Conservation (phyloP, 2,797 vertebrate genomes). For the Petrocephalus sullivani region DNA sequence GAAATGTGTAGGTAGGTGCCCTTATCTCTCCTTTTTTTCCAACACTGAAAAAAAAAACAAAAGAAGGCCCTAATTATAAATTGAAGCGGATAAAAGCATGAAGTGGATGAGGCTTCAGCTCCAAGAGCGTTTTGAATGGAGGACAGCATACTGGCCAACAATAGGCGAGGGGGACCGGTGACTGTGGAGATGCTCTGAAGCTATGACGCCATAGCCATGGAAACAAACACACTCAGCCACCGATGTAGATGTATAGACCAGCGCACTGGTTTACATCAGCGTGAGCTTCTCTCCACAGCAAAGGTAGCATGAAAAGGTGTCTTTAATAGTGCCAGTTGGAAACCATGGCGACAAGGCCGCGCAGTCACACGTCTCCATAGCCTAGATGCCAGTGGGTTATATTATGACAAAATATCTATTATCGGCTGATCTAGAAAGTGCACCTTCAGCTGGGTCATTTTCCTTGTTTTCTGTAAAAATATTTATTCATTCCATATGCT, state of each 20-base stretch:
- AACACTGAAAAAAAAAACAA: background rate
- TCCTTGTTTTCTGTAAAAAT: background rate
- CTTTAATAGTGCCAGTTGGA: background rate
- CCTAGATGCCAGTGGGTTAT: background rate
- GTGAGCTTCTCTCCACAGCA: background rate
- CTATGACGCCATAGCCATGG: conserved; percentile 28
- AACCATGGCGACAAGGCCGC: background rate
- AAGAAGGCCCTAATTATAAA: background rate
- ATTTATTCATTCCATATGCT: background rate
- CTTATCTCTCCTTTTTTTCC: background rate
- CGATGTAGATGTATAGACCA: background rate
- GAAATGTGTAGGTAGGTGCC: background rate
- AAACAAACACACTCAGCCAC: conserved; percentile 21
- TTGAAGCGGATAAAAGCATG: background rate
- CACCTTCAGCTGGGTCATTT: background rate
- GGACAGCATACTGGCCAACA: conserved; percentile 24
- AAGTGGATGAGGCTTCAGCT: background rate
- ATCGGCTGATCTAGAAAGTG: background rate
- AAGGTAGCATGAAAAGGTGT: conserved; percentile 3
- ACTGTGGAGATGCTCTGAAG: conserved; percentile 22
- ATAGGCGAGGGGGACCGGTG: conserved; percentile 12
- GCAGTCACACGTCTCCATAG: background rate
- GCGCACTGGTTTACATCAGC: background rate
- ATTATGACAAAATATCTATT: background rate
- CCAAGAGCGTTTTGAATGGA: conserved; percentile 20